These are phyloP conservation scores for Coremacera marginata DNA, from an alignment of 2,888 invertebrate species.

Conservation along the genomic window DNA sequence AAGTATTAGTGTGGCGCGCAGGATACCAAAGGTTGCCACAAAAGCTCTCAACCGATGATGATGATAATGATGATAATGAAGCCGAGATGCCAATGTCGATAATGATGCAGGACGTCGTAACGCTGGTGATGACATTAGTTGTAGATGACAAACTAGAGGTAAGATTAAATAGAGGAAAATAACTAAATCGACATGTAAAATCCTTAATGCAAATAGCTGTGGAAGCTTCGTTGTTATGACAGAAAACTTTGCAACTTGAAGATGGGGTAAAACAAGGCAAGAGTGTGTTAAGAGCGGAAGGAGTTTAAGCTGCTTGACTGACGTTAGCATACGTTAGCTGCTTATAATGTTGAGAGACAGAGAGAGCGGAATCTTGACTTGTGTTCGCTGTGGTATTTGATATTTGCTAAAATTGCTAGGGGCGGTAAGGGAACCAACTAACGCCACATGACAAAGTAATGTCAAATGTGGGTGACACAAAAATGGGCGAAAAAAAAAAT, in stretches of 20 bases:
- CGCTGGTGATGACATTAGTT: neutral
- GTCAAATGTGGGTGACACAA: too few relatives aligned
- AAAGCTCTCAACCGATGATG: neutral
- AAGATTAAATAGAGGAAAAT: neutral
- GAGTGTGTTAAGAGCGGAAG: too few relatives aligned
- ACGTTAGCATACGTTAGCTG: too few relatives aligned
- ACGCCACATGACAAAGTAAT: too few relatives aligned
- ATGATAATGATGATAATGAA: neutral
- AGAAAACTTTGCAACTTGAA: too few relatives aligned
- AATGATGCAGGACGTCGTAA: neutral
- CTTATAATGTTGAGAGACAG: neutral
- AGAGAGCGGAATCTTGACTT: neutral
- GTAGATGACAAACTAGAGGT: neutral
- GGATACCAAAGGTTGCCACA: too few relatives aligned
- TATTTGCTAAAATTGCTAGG: slow-evolving; percentile 22
- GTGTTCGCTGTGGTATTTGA: slow-evolving; percentile 29
- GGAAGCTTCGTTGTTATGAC: slow-evolving; percentile 1
- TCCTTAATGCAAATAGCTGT: slow-evolving; percentile 43
- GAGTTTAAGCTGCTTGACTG: too few relatives aligned
- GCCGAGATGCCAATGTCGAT: neutral
- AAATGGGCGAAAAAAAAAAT: neutral
- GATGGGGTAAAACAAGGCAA: too few relatives aligned
- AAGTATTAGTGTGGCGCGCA: neutral
- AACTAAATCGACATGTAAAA: slow-evolving; percentile 43
- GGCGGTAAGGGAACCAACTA: too few relatives aligned